Base-by-base conservation (phyloP, 2,888 invertebrate species). In the Conus canariensis region DNA sequence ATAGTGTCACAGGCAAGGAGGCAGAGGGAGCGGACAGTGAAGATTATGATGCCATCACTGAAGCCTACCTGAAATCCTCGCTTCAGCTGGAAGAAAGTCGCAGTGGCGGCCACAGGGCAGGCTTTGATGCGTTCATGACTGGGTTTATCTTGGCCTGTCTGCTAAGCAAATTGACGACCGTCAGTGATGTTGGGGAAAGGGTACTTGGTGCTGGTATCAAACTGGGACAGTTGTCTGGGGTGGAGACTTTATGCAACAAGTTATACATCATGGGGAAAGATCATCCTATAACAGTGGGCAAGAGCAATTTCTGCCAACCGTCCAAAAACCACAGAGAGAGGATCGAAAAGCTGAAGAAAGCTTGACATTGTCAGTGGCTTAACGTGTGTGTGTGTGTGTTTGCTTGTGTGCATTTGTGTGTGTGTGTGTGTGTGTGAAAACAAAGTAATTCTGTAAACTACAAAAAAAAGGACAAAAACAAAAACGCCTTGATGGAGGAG, bases 61-160 rank as follows among this genome's bases (percentile, higher is more conserved):
- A 85, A 8, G 85, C 25, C 2, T 89, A 89, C 30, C 89, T 89
- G 22, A 70, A 85, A 74, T 67, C 89, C 16, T 89, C 89, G 25
- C 67, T 85, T 25, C 67, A 85, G 60, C n/a, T 91, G n/a, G 89
- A 89, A 9, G 45, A 64, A 30, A 67, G 89, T 87, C 91, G 91
- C 22, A 93, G 92, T 88, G 94, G 95, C 9, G 95, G 96, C 59
- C 96, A 96, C 93, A 92, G 96, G 25, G 96, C 96, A 83, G 96
- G 96, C 0, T 96, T 95, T 93, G 96, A 96, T 94, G 96, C 96
- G 1, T 96, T 96, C 91, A 96, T 96, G 96, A 96, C 96, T 22
- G 96, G 96, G 7, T 96, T 95, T 91, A 94, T 95, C 70, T 95
- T 96, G 93, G 95, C 96, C 7, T 93, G 92, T 58, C 95, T 94